These are phyloP conservation scores for Pollenia griseotomentosa DNA, from an alignment of 2,888 invertebrate species.

Conservation along the genomic window DNA sequence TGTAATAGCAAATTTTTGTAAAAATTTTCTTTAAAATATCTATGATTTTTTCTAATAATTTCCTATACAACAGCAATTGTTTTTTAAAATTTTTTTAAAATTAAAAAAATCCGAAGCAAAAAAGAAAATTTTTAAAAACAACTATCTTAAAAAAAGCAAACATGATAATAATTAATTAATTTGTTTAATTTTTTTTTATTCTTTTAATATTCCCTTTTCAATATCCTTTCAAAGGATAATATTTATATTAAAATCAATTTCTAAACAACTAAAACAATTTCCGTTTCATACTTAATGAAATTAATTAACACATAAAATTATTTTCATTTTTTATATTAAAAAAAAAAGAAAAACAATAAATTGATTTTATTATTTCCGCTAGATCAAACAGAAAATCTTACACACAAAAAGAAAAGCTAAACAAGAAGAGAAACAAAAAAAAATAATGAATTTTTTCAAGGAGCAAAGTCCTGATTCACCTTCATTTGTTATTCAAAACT, in stretches of 20 bases:
- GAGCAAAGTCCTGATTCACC: constrained; percentile 38
- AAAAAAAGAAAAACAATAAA: constrained; percentile 32
- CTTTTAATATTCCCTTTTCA: neutral
- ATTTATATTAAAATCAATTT: constrained; percentile 7
- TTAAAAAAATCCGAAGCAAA: too few species aligned
- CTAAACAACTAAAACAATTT: neutral
- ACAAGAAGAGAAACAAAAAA: neutral
- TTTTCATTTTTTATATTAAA: neutral
- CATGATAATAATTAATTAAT: too few species aligned
- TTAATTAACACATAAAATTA: neutral
- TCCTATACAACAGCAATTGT: too few species aligned
- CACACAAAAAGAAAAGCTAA: neutral
- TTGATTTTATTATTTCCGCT: constrained; percentile 46
- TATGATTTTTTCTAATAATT: too few species aligned
- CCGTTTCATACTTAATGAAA: constrained; percentile 23
- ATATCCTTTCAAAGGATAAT: too few species aligned
- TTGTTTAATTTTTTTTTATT: neutral
- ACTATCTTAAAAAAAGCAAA: too few species aligned
- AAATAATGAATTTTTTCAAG: neutral
- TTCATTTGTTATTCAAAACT: constrained; percentile 66
- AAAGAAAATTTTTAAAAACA: too few species aligned
- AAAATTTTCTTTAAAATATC: too few species aligned
- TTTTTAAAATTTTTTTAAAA: too few species aligned
- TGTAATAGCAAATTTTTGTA: too few species aligned
- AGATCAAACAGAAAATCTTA: constrained; percentile 44